A percentile compares a stretch with the other conserved stretches of the same genome.
Conservation (phyloP, 2,113 vertebrate species). For the Psittacus erithacus region DNA sequence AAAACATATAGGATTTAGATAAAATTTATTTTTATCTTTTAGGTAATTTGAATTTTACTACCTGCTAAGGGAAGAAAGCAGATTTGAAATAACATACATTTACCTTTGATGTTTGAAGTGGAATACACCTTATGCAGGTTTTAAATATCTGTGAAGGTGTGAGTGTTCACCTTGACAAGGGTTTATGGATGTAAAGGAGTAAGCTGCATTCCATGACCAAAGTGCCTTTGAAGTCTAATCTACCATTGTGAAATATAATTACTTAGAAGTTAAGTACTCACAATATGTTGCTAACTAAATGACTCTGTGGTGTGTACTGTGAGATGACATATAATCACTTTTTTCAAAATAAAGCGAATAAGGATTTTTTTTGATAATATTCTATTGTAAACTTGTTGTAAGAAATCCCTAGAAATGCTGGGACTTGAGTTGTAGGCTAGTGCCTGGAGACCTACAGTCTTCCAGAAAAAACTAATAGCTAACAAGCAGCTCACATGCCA, state of each 20-base stretch:
- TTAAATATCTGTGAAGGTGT: background rate
- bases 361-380: background rate
- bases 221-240: background rate
- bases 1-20: background rate
- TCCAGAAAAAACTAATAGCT: background rate
- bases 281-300: background rate
- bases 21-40: background rate
- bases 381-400: background rate
- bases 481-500: background rate
- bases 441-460: background rate
- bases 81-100: background rate
- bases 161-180: background rate
- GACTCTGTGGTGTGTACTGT: background rate
- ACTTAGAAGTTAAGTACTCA: background rate
- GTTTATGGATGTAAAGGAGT: background rate
- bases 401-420: background rate
- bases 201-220: background rate
- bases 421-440: background rate
- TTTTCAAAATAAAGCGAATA: background rate
- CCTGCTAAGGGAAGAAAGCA: background rate
- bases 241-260: background rate
- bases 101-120: background rate
- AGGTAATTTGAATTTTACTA: background rate
- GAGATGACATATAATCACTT: background rate
- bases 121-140: background rate